A percentile compares a stretch with the other conserved stretches of the same genome.
Conservation (phyloP, 2,797 vertebrate genomes). For the Chloroceryle inda region DNA sequence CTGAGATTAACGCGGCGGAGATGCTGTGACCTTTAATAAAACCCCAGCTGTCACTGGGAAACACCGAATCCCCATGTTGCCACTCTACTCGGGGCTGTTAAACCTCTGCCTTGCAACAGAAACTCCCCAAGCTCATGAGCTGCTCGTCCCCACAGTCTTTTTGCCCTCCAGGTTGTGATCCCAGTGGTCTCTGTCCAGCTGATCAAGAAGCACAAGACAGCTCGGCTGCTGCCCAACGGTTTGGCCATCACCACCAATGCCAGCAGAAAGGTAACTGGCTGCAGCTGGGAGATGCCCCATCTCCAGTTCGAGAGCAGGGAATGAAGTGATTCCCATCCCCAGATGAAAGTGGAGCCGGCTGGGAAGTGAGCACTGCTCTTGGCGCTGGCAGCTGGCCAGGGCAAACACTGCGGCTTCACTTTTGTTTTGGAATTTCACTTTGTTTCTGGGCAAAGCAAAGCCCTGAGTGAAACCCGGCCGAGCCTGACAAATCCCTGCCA, state of each 20-base stretch:
- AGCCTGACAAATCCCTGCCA: not conserved
- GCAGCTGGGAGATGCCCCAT: not conserved
- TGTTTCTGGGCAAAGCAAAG: not conserved
- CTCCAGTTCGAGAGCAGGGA: not conserved
- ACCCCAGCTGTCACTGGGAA: not conserved
- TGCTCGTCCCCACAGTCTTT: not conserved
- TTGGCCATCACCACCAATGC: constrained; percentile 93
- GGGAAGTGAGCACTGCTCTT: not conserved
- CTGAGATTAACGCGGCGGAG: fast-evolving
- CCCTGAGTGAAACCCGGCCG: not conserved
- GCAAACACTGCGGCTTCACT: not conserved
- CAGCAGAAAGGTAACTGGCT: constrained; percentile 86
- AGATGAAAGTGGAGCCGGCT: fast-evolving
- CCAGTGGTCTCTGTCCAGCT: constrained; percentile 91
- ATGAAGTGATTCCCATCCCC: fast-evolving
- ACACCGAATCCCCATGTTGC: fast-evolving
- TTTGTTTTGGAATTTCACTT: constrained; percentile 32
- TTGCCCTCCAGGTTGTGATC: constrained; percentile 87
- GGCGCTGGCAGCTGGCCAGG: not conserved
- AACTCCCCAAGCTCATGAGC: fast-evolving
- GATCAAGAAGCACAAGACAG: constrained; percentile 96
- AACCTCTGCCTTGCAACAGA: not conserved
- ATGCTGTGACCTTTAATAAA: not conserved
- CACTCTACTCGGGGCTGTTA: not conserved
- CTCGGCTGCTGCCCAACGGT: constrained; percentile 93